phyloP scores from a whole-genome alignment of 1,140 invertebrate genomes.

The Eubasilissa regina region DNA sequence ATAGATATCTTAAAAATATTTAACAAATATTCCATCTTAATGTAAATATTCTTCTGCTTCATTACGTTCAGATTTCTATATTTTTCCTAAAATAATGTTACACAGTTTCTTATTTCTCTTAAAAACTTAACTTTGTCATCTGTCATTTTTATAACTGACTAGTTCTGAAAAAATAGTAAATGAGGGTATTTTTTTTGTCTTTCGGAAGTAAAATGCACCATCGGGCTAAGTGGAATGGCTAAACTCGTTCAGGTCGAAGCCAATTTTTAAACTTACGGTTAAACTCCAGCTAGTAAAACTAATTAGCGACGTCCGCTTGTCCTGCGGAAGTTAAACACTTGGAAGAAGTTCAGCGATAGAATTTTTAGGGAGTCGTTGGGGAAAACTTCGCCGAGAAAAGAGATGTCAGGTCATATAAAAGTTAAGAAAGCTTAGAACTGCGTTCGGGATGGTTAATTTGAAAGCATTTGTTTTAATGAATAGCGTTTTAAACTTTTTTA shows the following conservation, averaged over 20 bases:
- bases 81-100: too few relatives aligned
- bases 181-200: background rate
- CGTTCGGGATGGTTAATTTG: slow-evolving; percentile 39
- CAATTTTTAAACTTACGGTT: slow-evolving; percentile 39
- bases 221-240: background rate
- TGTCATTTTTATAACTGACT: too few relatives aligned
- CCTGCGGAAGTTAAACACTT: slow-evolving; percentile 44
- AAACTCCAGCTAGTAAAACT: slow-evolving; percentile 41
- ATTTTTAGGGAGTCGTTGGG: slow-evolving; percentile 39
- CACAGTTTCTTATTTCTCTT: too few relatives aligned
- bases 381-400: background rate
- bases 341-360: slow-evolving; percentile 37
- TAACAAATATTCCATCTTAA: too few relatives aligned
- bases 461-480: slow-evolving; percentile 43
- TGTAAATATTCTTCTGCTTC: too few relatives aligned
- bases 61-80: too few relatives aligned
- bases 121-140: too few relatives aligned
- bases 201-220: background rate
- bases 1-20: too few relatives aligned
- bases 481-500: slow-evolving; percentile 15
- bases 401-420: slow-evolving; percentile 46
- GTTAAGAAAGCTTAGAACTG: slow-evolving; percentile 30
- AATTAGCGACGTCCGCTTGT: slow-evolving; percentile 45
- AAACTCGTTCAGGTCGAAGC: slow-evolving; percentile 25
- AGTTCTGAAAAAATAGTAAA: too few relatives aligned